These are phyloP conservation scores for Agelas oroides DNA, from an alignment of 37 sponge, comb jelly and placozoan species.

Conservation along the genomic window DNA sequence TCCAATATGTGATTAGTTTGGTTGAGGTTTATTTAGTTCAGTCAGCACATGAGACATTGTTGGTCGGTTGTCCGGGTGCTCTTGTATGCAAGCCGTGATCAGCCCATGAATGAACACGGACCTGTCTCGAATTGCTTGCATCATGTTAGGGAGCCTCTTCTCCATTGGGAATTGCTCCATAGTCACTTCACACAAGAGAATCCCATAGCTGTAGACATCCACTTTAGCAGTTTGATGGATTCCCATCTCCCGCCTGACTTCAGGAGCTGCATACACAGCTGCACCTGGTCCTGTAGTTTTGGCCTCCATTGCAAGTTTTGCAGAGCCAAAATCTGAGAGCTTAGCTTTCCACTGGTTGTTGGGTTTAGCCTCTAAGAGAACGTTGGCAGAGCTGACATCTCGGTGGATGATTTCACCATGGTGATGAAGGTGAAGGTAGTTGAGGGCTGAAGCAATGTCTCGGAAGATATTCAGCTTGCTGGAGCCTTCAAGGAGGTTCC, in stretches of 20 bases:
- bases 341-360: slow-evolving; percentile 63
- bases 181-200: slow-evolving; percentile 55
- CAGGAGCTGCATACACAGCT: slow-evolving; percentile 74
- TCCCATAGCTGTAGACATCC: slow-evolving; percentile 75
- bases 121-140: too few species aligned
- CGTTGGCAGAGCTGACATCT: slow-evolving; percentile 82
- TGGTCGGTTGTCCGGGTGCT: too few species aligned
- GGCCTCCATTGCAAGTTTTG: slow-evolving; percentile 54
- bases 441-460: slow-evolving; percentile 68
- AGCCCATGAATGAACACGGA: too few species aligned
- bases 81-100: too few species aligned
- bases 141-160: too few species aligned
- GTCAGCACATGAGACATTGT: too few species aligned
- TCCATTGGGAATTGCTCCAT: slow-evolving; percentile 18
- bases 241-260: neutral
- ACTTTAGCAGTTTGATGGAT: slow-evolving; percentile 61
- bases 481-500: neutral
- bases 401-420: slow-evolving; percentile 72
- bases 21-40: too few species aligned
- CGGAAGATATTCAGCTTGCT: slow-evolving; percentile 14
- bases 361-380: slow-evolving; percentile 39
- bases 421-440: slow-evolving; percentile 70
- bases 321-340: slow-evolving; percentile 81
- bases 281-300: slow-evolving; percentile 57
- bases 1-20: too few species aligned